Conservation (phyloP, 37 sponge, comb jelly and placozoan species). For the Theonella swinhoei region DNA sequence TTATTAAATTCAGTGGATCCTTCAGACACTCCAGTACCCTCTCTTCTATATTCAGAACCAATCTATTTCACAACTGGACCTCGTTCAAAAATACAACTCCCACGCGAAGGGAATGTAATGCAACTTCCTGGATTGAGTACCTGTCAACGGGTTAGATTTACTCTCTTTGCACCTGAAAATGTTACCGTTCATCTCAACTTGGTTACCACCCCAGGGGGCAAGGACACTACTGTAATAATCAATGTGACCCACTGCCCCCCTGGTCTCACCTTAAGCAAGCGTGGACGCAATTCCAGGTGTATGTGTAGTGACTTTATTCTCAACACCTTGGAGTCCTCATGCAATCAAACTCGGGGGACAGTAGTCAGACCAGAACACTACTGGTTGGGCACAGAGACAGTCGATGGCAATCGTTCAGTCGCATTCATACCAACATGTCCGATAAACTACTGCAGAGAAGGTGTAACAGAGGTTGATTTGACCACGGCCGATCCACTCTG, state of each 20-base stretch:
- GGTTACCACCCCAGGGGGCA: background rate
- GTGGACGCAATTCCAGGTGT: background rate
- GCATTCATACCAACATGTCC: constrained; percentile 36
- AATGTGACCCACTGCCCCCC: constrained; percentile 41
- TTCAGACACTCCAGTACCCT: constrained; percentile 4
- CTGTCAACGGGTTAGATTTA: constrained; percentile 17
- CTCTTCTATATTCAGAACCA: constrained; percentile 20
- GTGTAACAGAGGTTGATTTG: background rate
- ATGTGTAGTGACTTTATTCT: constrained; percentile 21
- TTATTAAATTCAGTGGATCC: background rate
- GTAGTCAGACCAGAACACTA: background rate
- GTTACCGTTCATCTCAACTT: background rate
- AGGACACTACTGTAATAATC: background rate
- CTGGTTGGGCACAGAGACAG: constrained; percentile 51
- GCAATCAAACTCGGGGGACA: constrained; percentile 22
- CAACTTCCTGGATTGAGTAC: background rate
- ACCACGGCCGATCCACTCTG: constrained; percentile 19
- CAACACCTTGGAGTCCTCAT: background rate
- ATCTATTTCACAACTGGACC: too few species aligned
- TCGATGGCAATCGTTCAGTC: background rate
- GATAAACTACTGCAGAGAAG: constrained; percentile 16
- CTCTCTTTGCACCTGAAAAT: constrained; percentile 34
- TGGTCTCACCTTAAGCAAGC: constrained; percentile 3
- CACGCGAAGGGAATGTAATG: background rate
- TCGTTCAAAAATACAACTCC: background rate